These are phyloP conservation scores for Pachyrhynchus sulphureomaculatus DNA, from an alignment of 1,140 invertebrate genomes.

Conservation along the genomic window DNA sequence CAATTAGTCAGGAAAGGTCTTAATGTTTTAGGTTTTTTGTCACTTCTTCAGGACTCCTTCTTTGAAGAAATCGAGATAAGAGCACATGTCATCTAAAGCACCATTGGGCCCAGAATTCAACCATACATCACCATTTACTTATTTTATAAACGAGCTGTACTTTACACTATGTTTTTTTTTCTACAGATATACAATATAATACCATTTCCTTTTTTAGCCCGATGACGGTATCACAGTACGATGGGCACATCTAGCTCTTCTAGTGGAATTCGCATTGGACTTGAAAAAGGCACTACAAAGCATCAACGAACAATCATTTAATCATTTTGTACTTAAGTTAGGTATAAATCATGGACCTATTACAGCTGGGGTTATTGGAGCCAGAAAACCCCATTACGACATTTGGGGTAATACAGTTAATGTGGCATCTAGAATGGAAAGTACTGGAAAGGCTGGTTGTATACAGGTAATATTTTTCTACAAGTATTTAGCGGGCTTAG, in stretches of 20 bases:
- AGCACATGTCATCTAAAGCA: too few relatives aligned
- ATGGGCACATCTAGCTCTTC: conserved; percentile 80
- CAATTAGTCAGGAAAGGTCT: too few relatives aligned
- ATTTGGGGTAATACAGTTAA: conserved; percentile 97
- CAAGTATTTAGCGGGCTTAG: too few relatives aligned
- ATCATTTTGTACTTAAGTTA: conserved; percentile 92
- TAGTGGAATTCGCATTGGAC: conserved; percentile 90
- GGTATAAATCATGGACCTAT: conserved; percentile 96
- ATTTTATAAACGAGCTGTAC: too few relatives aligned
- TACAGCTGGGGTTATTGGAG: conserved; percentile 92
- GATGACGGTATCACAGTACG: conserved; percentile 69
- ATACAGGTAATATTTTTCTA: conserved; percentile 91
- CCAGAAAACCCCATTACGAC: conserved; percentile 92
- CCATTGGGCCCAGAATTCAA: too few relatives aligned
- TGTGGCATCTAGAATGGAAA: conserved; percentile 94
- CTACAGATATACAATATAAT: too few relatives aligned
- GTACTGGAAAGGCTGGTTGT: conserved; percentile 90
- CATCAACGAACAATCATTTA: conserved; percentile 94
- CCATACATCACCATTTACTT: too few relatives aligned
- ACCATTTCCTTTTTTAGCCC: conserved; percentile 59
- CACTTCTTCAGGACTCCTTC: too few relatives aligned
- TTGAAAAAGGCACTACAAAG: conserved; percentile 84
- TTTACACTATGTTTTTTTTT: too few relatives aligned
- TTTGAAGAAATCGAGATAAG: too few relatives aligned
- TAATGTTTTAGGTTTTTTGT: too few relatives aligned